Evolutionary conservation across 2,888 invertebrate genomes (phyloP), one percentile per base, ranked within the genome.

Genomic region (Xylota sylvarum): DNA sequence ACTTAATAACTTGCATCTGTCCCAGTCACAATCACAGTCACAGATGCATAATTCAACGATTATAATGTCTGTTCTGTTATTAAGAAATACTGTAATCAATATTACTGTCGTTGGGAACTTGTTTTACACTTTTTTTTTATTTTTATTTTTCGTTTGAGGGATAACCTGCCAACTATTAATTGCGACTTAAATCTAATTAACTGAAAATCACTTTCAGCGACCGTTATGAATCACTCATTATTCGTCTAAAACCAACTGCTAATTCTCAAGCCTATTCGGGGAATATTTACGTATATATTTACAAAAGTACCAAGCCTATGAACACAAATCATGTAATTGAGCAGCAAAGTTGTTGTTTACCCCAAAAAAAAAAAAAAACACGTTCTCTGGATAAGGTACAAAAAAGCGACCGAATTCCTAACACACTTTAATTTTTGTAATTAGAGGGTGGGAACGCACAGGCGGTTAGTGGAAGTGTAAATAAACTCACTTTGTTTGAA

Each of bases 401-500:
- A 14, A 7, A 14, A n/a, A 23, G 6, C 7, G 12, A 19, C 19
- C 19, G 48, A 48, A 48, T 48, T 48, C 48, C 2, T 48, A 48
- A 9, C 1, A 48, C 19, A 43, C 14, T 14, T 43, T 6, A 19
- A 19, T 50, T 50, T 50, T 50, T 50, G 23, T 10, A 23, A 5
- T 19, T 10, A 23, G 23, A 6, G 50, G 50, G 50, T 46, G 46
- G 46, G 9, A 19, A 17, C 17, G 2, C 46, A 46, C 46, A 46
- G 48, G 7, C 10, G 2, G 23, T 19, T n/a, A n/a, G 5, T 43
- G n/a, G 7, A 43, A 37, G 27, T 27, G 14, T 40, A 40, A 43
- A 40, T 40, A 62, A 43, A 70, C 70, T 70, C 70, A 70, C 70
- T 30, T 56, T 32, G 7, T 56, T 23, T 10, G 69, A 40, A 17